Evolutionary conservation across 2,888 invertebrate species (phyloP).

Genomic region (Alviniconcha strummeri): DNA sequence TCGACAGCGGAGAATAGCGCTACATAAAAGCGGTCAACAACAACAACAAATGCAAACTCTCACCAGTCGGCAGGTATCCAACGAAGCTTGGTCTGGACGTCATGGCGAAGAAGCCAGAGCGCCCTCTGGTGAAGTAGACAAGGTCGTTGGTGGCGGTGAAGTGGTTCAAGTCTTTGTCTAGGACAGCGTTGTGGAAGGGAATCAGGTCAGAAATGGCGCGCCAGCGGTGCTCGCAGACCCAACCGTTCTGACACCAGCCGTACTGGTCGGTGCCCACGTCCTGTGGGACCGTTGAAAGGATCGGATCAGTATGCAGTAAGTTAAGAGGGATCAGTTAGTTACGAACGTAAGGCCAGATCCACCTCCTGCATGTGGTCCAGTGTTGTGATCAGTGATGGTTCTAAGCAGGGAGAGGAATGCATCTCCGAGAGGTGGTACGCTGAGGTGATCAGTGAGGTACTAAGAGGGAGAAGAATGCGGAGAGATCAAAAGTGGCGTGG

Average conservation of each 20-base stretch:
- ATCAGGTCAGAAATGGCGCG: not conserved
- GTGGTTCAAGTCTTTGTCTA: slow-evolving; percentile 53
- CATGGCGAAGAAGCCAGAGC: slow-evolving; percentile 68
- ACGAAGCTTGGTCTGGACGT: not conserved
- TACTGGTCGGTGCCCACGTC: slow-evolving; percentile 45
- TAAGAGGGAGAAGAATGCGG: too few relatives aligned
- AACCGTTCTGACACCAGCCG: slow-evolving; percentile 52
- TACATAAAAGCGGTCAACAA: too few relatives aligned
- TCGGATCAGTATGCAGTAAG: too few relatives aligned
- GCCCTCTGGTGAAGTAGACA: slow-evolving; percentile 67
- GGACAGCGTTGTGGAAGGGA: slow-evolving; percentile 61
- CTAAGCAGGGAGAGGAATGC: too few relatives aligned
- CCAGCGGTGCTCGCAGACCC: slow-evolving; percentile 52
- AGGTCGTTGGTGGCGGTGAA: slow-evolving; percentile 64
- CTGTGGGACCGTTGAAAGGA: not conserved
- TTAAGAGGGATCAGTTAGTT: too few relatives aligned
- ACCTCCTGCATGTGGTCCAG: too few relatives aligned
- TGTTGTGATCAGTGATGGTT: not conserved
- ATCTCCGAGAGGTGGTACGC: too few relatives aligned
- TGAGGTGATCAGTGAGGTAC: too few relatives aligned
- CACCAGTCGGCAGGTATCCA: slow-evolving; percentile 3
- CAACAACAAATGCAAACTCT: too few relatives aligned
- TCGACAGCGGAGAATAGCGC: too few relatives aligned
- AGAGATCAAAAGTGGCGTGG: too few relatives aligned
- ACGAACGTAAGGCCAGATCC: too few relatives aligned